A percentile compares a stretch with the other conserved stretches of the same genome.
Evolutionary conservation across 2,797 vertebrate genomes (phyloP).

Genomic region (Sebastes jordani): DNA sequence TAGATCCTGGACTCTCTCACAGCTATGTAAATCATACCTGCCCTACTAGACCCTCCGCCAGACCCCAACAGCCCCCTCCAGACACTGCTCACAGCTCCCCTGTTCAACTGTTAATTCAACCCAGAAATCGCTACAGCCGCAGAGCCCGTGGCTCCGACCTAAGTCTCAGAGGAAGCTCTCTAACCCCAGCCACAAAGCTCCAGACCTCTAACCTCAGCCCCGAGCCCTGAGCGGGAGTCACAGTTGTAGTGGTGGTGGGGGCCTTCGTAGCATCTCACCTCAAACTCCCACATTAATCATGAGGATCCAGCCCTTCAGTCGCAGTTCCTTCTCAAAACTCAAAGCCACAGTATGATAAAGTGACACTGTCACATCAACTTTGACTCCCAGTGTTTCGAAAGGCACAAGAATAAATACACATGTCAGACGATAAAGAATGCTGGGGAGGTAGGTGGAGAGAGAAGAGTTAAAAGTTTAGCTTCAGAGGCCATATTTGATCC

Average conservation of each 20-base stretch:
- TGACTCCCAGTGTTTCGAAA: not conserved
- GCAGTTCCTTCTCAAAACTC: not conserved
- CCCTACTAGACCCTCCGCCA: slow-evolving; percentile 61
- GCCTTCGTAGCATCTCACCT: slow-evolving; percentile 19
- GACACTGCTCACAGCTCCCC: slow-evolving; percentile 67
- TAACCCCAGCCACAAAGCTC: slow-evolving; percentile 65
- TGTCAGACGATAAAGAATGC: not conserved
- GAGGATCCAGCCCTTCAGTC: slow-evolving; percentile 7
- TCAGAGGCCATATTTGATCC: slow-evolving; percentile 79
- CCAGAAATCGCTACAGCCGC: slow-evolving; percentile 72
- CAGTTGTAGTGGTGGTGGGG: slow-evolving; percentile 7
- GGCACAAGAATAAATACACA: slow-evolving; percentile 29
- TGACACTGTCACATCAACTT: slow-evolving; percentile 12
- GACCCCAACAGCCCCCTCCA: slow-evolving; percentile 67
- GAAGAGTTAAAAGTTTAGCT: slow-evolving; percentile 49
- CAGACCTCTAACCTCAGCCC: slow-evolving; percentile 66
- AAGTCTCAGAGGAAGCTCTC: slow-evolving; percentile 73
- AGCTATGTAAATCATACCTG: slow-evolving; percentile 81
- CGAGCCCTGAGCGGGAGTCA: slow-evolving; percentile 20
- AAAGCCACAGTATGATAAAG: slow-evolving; percentile 18
- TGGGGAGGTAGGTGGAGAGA: slow-evolving; percentile 1
- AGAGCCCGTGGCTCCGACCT: slow-evolving; percentile 62
- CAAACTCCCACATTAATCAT: slow-evolving; percentile 34
- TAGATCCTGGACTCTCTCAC: slow-evolving; percentile 79
- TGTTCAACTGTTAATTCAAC: slow-evolving; percentile 77